Percentiles rank a stretch among this genome's conserved stretches.
Evolutionary conservation across 2,797 vertebrate genomes (phyloP).

Genomic region (Threskiornis aethiopicus): DNA sequence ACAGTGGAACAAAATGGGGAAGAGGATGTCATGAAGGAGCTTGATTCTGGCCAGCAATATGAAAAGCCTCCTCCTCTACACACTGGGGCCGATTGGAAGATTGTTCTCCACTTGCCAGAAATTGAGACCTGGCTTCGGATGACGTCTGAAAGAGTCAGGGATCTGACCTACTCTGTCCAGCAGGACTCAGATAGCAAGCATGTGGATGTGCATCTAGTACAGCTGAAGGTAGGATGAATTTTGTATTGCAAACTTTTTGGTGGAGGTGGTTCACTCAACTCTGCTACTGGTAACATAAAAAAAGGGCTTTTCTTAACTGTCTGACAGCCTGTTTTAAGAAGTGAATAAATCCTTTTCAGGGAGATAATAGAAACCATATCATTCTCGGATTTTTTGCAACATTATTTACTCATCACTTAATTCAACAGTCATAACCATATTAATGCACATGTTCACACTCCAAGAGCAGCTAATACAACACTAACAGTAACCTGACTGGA

Average conservation of each 20-base stretch:
- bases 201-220: constrained; percentile 94
- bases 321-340: not conserved
- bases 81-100: constrained; percentile 95
- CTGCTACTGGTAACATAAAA: not conserved
- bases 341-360: not conserved
- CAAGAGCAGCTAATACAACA: not conserved
- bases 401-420: not conserved
- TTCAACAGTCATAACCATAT: not conserved
- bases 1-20: constrained; percentile 73
- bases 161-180: constrained; percentile 91
- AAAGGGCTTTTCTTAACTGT: not conserved
- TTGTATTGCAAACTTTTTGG: not conserved
- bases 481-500: not conserved
- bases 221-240: constrained; percentile 88
- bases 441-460: not conserved
- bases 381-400: not conserved
- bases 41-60: constrained; percentile 80
- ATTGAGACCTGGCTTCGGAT: constrained; percentile 95
- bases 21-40: constrained; percentile 66
- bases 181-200: constrained; percentile 89
- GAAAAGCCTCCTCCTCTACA: constrained; percentile 92
- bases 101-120: constrained; percentile 94
- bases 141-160: constrained; percentile 88
- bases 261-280: not conserved
- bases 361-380: not conserved